Evolutionary conservation across 2,113 vertebrate genomes (phyloP).

Genomic region (Pampusana beccarii): DNA sequence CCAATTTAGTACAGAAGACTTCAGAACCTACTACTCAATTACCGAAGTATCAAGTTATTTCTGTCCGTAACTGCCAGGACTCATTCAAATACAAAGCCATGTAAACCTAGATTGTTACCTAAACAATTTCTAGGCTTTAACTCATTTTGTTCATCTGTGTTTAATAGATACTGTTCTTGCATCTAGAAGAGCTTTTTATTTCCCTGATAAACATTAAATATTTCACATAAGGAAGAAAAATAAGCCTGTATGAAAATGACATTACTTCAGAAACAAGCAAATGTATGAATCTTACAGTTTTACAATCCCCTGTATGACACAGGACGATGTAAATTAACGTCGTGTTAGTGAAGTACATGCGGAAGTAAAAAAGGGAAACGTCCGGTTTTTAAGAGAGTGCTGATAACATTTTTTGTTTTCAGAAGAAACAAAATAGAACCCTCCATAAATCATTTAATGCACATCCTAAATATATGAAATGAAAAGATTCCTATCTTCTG

Average conservation of each 20-base stretch:
- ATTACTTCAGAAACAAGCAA: background rate
- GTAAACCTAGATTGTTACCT: background rate
- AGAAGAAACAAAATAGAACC: background rate
- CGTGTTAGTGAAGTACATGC: background rate
- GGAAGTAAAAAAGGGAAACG: background rate
- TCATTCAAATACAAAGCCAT: background rate
- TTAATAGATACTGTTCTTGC: background rate
- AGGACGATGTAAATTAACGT: background rate
- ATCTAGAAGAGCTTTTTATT: background rate
- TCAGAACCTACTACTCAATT: background rate
- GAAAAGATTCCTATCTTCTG: background rate
- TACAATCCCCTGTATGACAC: background rate
- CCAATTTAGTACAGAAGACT: background rate
- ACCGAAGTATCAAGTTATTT: background rate
- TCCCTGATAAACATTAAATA: background rate
- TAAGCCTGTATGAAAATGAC: background rate
- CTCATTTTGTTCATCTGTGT: background rate
- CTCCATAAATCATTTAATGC: background rate
- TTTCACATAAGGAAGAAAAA: background rate
- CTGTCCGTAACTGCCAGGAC: background rate
- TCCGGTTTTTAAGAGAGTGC: background rate
- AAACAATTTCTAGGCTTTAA: background rate
- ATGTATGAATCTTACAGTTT: background rate
- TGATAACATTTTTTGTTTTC: background rate
- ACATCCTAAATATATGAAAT: background rate